Conservation (phyloP, 1,140 invertebrate species). For the Zaprionus ghesquierei region DNA sequence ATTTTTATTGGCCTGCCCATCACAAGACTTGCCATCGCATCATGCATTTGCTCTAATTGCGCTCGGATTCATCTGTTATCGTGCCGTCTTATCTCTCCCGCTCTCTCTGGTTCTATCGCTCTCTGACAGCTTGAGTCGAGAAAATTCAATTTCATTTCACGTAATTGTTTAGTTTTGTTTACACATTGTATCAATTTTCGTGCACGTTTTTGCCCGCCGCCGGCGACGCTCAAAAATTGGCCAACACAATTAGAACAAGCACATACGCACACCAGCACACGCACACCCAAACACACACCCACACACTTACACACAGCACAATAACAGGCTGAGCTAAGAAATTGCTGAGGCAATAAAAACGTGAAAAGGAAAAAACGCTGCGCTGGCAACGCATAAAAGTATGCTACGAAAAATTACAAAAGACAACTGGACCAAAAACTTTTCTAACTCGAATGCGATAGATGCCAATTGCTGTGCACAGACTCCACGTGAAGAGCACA, state of each 20-base stretch:
- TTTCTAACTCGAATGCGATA: slow-evolving; percentile 55
- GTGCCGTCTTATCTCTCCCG: slow-evolving; percentile 10
- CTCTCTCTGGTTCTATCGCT: neutral
- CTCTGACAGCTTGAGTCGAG: slow-evolving; percentile 17
- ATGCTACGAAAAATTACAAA: slow-evolving; percentile 67
- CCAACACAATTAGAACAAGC: slow-evolving; percentile 45
- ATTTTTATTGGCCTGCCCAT: slow-evolving; percentile 68
- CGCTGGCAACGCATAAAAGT: slow-evolving; percentile 57
- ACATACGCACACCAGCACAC: slow-evolving; percentile 1
- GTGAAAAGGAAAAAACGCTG: slow-evolving; percentile 20
- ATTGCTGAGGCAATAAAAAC: slow-evolving; percentile 35
- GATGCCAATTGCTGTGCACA: slow-evolving; percentile 66
- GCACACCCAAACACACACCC: neutral
- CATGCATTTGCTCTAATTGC: slow-evolving; percentile 34
- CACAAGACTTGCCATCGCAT: slow-evolving; percentile 18
- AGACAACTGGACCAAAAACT: slow-evolving; percentile 65
- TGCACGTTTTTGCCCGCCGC: slow-evolving; percentile 9
- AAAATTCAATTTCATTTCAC: slow-evolving; percentile 51
- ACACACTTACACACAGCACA: slow-evolving; percentile 22
- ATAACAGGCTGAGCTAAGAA: slow-evolving; percentile 34
- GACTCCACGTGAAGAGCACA: slow-evolving; percentile 66
- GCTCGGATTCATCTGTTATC: slow-evolving; percentile 24
- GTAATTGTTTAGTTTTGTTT: slow-evolving; percentile 55
- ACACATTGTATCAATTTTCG: slow-evolving; percentile 68
- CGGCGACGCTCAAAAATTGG: slow-evolving; percentile 37